A percentile compares a stretch with the other conserved stretches of the same genome.
Evolutionary conservation across 1,140 invertebrate genomes (phyloP).

Genomic region (Aphelenchoides fujianensis): DNA sequence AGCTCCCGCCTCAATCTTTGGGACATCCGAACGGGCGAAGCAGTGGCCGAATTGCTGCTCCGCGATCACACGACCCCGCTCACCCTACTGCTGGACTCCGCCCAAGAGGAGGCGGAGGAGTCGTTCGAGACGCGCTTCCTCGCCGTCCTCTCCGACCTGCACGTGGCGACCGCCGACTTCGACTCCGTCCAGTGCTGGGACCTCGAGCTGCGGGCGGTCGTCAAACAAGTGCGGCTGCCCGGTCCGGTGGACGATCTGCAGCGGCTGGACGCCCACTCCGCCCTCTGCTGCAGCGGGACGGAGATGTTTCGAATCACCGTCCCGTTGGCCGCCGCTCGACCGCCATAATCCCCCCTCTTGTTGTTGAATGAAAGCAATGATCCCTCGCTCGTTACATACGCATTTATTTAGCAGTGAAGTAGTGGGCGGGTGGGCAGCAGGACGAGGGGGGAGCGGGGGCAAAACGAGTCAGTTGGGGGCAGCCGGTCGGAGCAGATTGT

Average conservation of each 20-base stretch:
- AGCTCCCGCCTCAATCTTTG: constrained; percentile 25
- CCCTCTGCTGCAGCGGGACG: constrained; percentile 20
- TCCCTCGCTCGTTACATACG: no score
- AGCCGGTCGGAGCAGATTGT: constrained; percentile 43
- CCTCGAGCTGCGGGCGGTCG: constrained; percentile 10
- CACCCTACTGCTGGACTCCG: constrained; percentile 17
- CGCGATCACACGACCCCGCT: constrained; percentile 23
- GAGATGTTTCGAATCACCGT: constrained; percentile 22
- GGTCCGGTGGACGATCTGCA: constrained; percentile 6
- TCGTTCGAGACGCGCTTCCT: constrained; percentile 3
- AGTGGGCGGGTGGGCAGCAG: no score
- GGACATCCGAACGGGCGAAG: constrained; percentile 23
- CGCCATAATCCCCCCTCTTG: no score
- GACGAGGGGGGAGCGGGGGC: no score
- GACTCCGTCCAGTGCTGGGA: constrained; percentile 38
- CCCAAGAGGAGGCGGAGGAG: not conserved
- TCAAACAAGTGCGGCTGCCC: constrained; percentile 34
- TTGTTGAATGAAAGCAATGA: no score
- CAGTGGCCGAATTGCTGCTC: constrained; percentile 16
- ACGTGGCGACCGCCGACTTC: constrained; percentile 6
- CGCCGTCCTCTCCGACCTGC: not conserved
- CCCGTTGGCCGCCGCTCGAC: not conserved
- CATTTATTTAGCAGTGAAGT: no score
- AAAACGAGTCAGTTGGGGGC: constrained; percentile 13
- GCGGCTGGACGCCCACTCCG: constrained; percentile 13